phyloP scores from a whole-genome alignment of 2,888 invertebrate genomes.

The Pterostichus niger region DNA sequence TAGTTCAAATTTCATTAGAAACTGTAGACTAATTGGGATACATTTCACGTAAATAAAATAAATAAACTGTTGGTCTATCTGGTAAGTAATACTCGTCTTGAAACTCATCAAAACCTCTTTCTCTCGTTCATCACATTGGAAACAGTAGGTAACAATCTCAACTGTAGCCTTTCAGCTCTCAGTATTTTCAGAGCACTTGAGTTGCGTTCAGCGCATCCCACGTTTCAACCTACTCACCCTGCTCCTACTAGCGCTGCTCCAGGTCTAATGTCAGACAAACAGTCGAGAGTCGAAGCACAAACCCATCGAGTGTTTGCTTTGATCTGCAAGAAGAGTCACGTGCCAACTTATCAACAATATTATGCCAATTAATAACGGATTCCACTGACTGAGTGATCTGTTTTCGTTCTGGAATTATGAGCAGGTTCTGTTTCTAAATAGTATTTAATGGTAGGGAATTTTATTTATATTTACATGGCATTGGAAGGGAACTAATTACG shows the following conservation, averaged over 20 bases:
- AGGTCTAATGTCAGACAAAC: constrained; percentile 9
- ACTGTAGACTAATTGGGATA: too few relatives aligned
- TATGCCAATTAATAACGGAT: constrained; percentile 17
- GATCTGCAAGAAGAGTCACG: constrained; percentile 8
- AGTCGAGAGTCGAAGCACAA: not conserved
- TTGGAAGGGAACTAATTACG: too few relatives aligned
- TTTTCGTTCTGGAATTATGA: not conserved
- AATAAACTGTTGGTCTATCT: too few relatives aligned
- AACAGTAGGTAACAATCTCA: too few relatives aligned
- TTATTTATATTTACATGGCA: not conserved
- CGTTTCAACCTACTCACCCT: not conserved
- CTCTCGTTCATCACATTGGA: too few relatives aligned
- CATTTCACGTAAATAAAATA: too few relatives aligned
- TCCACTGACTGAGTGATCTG: not conserved
- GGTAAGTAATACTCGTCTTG: too few relatives aligned
- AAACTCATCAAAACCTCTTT: too few relatives aligned
- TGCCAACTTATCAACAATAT: constrained; percentile 7
- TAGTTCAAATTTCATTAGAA: too few relatives aligned
- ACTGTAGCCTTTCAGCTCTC: too few relatives aligned
- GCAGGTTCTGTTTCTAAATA: too few relatives aligned
- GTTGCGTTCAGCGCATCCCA: not conserved
- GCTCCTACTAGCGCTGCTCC: not conserved
- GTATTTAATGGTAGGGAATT: not conserved
- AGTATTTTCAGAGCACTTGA: too few relatives aligned
- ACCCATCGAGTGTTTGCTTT: constrained; percentile 20